phyloP scores from a whole-genome alignment of 2,888 invertebrate genomes.

The Tetragnatha montana region DNA sequence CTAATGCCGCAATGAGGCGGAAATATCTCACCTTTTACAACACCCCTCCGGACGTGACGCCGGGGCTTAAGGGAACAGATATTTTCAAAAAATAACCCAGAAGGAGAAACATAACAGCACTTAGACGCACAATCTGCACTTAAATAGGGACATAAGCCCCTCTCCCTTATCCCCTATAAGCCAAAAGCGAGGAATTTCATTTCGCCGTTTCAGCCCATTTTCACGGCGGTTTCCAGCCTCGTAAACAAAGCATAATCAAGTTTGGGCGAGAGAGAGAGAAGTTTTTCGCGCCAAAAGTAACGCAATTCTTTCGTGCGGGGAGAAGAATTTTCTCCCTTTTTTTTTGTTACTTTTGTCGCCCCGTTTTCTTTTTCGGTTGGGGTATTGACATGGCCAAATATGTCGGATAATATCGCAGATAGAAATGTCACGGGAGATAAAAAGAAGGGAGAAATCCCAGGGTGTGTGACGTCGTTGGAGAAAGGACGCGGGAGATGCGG shows the following conservation, averaged over 20 bases:
- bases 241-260: constrained; percentile 1
- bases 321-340: not conserved
- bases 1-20: not conserved
- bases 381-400: constrained; percentile 46
- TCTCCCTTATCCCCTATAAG: not conserved
- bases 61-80: not conserved
- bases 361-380: not conserved
- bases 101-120: not conserved
- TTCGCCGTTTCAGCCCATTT: not conserved
- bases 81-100: not conserved
- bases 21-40: not conserved
- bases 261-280: not conserved
- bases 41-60: not conserved
- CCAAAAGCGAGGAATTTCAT: not conserved
- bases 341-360: not conserved
- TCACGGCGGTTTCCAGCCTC: not conserved
- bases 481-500: not conserved
- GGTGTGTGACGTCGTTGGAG: not conserved
- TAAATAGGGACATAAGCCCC: not conserved
- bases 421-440: constrained; percentile 50
- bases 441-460: constrained; percentile 16
- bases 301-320: not conserved
- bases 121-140: not conserved
- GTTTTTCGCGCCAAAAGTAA: not conserved
- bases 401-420: constrained; percentile 49